Base-by-base conservation (phyloP, 2,797 vertebrate genomes). In the Tinamus major region DNA sequence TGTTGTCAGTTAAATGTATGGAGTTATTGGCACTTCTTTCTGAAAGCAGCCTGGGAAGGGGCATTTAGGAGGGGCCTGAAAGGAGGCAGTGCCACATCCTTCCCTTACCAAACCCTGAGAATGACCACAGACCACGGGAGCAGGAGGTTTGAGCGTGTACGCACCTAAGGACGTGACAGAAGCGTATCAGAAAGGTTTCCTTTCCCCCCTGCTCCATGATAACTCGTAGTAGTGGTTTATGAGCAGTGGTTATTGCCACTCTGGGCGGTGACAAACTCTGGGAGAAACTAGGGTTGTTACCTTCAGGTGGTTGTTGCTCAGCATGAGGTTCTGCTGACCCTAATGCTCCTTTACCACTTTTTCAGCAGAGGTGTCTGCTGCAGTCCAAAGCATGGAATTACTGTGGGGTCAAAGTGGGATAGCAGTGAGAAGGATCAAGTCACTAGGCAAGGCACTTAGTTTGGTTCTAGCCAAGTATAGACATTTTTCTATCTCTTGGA, bases 1-100 rank as follows among this genome's bases (percentile, higher is more conserved):
- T 77, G 7, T 11, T 9, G 4, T 0, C 35, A 37, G 8, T 63
- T 64, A 8, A 39, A 3, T 31, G 10, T 1, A 4, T 16, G 27
- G 18, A 39, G 8, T 21, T 70, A 29, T 33, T 83, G 62, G 3
- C 82, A 13, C 4, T 2, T 61, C 33, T 85, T 69, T 16, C 2
- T 18, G 26, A 23, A 67, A 67, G 4, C 17, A 53, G 6, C 63
- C 80, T 53, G 10, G 3, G 15, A 48, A 68, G 10, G 27, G 5
- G 15, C 44, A 10, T 20, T 58, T 56, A 33, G 14, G 48, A 19
- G 12, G 67, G 1, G 61, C 58, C 10, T 79, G 8, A 39, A 37
- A 49, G 71, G 58, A 33, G 19, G 2, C 12, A 53, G 16, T 4
- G 10, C 37, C 21, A 62, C 24, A 20, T 42, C 75, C 21, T 65